Base-by-base conservation (phyloP, 2,797 vertebrate genomes). In the Aeoliscus strigatus region DNA sequence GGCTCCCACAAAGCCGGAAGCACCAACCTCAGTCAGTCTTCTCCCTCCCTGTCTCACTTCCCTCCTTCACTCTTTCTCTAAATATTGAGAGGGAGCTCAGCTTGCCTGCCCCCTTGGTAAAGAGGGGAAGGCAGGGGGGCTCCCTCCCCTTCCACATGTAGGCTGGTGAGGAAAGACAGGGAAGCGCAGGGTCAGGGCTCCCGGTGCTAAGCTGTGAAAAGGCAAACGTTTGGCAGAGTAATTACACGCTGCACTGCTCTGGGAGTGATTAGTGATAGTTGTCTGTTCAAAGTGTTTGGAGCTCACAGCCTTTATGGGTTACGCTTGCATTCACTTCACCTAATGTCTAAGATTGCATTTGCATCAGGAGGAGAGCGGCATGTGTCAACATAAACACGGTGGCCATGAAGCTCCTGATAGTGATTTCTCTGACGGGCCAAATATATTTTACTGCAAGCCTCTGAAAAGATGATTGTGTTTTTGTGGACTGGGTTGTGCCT, bases 261-360 rank as follows among this genome's bases (percentile, higher is more conserved):
- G 82, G 86, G 84, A 87, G 85, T 86, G 86, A 88, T 89, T 87
- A 88, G 87, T 85, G 74, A 83, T 83, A 85, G 86, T 85, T 83
- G 82, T 85, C 84, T 86, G 82, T 87, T 85, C 77, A 86, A 84
- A 85, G 79, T 80, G 73, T 82, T 83, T 78, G 83, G 75, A 60
- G 81, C 81, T 81, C 74, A 57, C 77, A 72, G 74, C 75, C 72
- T 85, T 81, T 82, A 83, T 80, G 77, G 72, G 79, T 79, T 50
- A 85, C 68, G 79, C 79, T 86, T 79, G 78, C 81, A 75, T 84
- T 82, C 75, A 80, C 71, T 66, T 73, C 33, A 50, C 70, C 68
- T 74, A 86, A 81, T 82, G 77, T 86, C 83, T 75, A 81, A n/a
- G 72, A 76, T 80, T 81, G 81, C 66, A 84, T 86, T 85, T 87